Conservation (phyloP, 2,113 vertebrate species). For the Ursus arctos region DNA sequence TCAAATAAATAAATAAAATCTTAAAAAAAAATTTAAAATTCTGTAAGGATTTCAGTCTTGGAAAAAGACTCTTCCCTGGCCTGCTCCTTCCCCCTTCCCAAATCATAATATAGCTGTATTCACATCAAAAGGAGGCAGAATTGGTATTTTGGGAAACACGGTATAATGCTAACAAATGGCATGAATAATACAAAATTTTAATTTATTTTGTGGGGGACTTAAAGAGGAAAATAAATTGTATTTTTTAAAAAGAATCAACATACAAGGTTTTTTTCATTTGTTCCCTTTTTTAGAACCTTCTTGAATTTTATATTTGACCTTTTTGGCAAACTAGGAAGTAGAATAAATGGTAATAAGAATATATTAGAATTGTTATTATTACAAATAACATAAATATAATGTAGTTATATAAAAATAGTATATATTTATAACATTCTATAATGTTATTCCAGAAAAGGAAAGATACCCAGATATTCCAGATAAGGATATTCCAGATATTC, state of each 20-base stretch:
- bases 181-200: not conserved
- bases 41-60: not conserved
- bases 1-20: too few species aligned
- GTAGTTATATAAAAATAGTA: not conserved
- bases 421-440: not conserved
- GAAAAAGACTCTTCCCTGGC: not conserved
- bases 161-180: not conserved
- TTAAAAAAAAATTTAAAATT: not conserved
- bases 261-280: not conserved
- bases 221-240: not conserved
- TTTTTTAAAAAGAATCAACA: not conserved
- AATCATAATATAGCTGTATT: not conserved
- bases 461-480: not conserved
- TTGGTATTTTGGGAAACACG: not conserved
- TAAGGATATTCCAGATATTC: not conserved
- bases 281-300: not conserved
- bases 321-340: not conserved
- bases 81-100: not conserved
- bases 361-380: not conserved
- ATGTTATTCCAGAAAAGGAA: not conserved
- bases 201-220: not conserved
- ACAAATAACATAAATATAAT: not conserved
- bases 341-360: not conserved
- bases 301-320: not conserved
- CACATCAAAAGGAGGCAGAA: not conserved